These are phyloP conservation scores for Plectropomus leopardus DNA, from an alignment of 2,113 vertebrate species.

Conservation along the genomic window DNA sequence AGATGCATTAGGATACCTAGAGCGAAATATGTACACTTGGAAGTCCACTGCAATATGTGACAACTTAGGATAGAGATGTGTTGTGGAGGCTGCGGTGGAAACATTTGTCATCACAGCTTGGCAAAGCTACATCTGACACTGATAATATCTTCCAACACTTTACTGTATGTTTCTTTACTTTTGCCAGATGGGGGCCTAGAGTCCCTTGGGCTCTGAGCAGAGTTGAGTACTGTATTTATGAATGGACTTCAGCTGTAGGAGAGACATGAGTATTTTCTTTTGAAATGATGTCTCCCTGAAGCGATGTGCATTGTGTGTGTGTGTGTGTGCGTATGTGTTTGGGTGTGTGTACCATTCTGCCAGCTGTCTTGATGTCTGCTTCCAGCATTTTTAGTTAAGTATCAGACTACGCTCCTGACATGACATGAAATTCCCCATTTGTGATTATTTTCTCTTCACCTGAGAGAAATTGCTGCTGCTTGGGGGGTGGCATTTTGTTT, in stretches of 20 bases:
- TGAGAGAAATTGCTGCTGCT: slow-evolving; percentile 18
- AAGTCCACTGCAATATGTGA: too few species aligned
- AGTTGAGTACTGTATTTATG: slow-evolving; percentile 35
- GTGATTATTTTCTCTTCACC: slow-evolving; percentile 2
- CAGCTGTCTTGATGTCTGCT: slow-evolving; percentile 36
- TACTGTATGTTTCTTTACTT: background rate
- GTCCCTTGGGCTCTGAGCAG: background rate
- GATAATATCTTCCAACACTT: background rate
- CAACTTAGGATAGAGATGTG: too few species aligned
- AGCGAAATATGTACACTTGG: too few species aligned
- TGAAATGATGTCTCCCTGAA: background rate
- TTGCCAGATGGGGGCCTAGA: background rate
- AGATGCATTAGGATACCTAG: too few species aligned
- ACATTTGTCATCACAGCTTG: background rate
- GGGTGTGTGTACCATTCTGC: slow-evolving; percentile 7
- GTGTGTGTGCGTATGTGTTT: slow-evolving; percentile 8
- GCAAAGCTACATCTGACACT: background rate
- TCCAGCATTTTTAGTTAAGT: slow-evolving; percentile 28
- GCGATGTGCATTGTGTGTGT: background rate
- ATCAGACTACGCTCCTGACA: slow-evolving; percentile 19
- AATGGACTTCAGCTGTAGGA: slow-evolving; percentile 29
- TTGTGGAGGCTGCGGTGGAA: background rate
- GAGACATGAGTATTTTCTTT: background rate
- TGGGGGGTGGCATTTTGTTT: background rate
- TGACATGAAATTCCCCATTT: slow-evolving; percentile 17